These are phyloP conservation scores for Urocolius indicus DNA, from an alignment of 2,113 vertebrate genomes.

Conservation along the genomic window DNA sequence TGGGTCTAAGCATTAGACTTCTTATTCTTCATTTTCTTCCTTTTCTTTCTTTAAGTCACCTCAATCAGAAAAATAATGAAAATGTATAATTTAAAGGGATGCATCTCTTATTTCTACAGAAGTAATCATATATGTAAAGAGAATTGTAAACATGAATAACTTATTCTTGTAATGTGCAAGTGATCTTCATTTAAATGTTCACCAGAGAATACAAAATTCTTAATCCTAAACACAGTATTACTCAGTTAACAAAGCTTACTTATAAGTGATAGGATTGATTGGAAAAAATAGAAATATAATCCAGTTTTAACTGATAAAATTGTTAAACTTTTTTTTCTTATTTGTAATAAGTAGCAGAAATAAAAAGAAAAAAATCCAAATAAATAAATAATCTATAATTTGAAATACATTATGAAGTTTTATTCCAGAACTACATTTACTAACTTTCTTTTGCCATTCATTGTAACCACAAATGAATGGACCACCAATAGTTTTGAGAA, in stretches of 20 bases:
- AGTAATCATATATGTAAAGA: background rate
- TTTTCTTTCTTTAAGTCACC: background rate
- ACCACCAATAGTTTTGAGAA: background rate
- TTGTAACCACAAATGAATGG: background rate
- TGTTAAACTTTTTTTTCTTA: background rate
- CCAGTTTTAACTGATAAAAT: background rate
- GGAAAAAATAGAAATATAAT: background rate
- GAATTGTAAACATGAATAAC: background rate
- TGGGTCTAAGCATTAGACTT: background rate
- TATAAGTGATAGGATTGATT: background rate
- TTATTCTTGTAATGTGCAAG: background rate
- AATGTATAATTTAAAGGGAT: background rate
- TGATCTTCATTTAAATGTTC: background rate
- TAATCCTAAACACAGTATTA: background rate
- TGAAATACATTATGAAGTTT: background rate
- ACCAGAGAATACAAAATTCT: background rate
- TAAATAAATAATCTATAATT: background rate
- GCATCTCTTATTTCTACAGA: background rate
- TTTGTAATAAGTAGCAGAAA: background rate
- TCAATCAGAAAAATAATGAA: background rate
- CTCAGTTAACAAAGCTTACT: background rate
- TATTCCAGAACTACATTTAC: background rate
- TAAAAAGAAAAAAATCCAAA: background rate
- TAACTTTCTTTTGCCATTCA: background rate
- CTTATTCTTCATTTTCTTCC: background rate